Conservation (phyloP, 2,888 invertebrate genomes). For the Bibio marci region DNA sequence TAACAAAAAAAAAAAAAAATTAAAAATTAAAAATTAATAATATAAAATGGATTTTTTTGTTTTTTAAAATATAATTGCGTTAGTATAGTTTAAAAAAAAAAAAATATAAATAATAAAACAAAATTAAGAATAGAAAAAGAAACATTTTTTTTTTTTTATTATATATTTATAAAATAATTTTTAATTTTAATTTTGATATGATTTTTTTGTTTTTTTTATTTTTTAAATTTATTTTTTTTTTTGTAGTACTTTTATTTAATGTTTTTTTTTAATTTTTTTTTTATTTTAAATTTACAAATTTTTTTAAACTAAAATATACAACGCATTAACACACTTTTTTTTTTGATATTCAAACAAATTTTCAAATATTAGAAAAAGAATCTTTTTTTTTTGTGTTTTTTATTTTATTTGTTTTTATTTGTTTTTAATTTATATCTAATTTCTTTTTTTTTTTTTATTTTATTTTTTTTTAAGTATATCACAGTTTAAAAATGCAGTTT, state of each 20-base stretch:
- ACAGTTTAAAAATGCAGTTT: no score
- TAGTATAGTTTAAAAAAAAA: no score
- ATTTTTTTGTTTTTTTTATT: slow-evolving; percentile 7
- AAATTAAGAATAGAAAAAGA: no score
- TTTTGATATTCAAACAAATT: neutral
- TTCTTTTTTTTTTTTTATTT: neutral
- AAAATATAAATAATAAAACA: no score
- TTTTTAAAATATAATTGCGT: no score
- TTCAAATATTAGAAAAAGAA: neutral
- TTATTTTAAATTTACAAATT: slow-evolving; percentile 18
- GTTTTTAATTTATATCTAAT: neutral
- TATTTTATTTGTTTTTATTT: neutral
- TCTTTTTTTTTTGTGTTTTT: neutral
- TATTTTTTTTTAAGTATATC: no score
- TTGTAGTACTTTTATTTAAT: slow-evolving; percentile 9
- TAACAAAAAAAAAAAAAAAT: no score
- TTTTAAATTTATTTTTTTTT: slow-evolving; percentile 7
- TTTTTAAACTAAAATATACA: slow-evolving; percentile 14
- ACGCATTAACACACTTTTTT: neutral
- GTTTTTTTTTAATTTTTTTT: slow-evolving; percentile 12
- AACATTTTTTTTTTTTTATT: no score
- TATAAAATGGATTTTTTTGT: no score
- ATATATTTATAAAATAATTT: no score
- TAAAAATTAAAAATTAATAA: no score
- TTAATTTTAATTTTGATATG: slow-evolving; percentile 7